Evolutionary conservation across 2,797 vertebrate species (phyloP).

Genomic region (Acropternis orthonyx): DNA sequence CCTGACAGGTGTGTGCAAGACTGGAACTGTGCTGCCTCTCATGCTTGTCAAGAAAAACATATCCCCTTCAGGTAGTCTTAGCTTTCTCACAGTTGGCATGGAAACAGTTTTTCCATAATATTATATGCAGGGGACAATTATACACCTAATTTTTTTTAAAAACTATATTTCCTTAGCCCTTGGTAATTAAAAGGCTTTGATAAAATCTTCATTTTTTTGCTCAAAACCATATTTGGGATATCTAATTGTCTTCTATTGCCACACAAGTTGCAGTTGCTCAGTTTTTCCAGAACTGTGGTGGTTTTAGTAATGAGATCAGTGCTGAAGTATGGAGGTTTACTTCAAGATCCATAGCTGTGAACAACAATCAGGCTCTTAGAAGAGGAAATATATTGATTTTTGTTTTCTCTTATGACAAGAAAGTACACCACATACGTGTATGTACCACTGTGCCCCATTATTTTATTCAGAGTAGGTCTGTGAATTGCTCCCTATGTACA

Average conservation of each 20-base stretch:
- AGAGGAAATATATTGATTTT: neutral
- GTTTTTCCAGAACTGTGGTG: neutral
- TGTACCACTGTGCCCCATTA: neutral
- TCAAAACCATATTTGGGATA: neutral
- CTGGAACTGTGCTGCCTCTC: neutral
- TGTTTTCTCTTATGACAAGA: neutral
- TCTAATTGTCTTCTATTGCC: neutral
- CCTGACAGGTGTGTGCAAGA: neutral
- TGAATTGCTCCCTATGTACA: neutral
- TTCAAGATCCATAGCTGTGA: neutral
- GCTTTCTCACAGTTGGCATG: neutral
- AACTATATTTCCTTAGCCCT: neutral
- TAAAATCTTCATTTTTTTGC: neutral
- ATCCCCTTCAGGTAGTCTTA: neutral
- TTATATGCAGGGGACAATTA: neutral
- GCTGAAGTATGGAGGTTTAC: neutral
- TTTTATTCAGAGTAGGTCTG: neutral
- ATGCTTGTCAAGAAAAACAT: neutral
- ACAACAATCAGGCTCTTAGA: neutral
- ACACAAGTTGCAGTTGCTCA: neutral
- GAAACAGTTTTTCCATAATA: neutral
- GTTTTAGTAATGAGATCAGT: neutral
- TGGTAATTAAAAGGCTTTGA: neutral
- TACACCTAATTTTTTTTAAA: neutral
- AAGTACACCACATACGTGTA: fast-evolving